phyloP scores from a whole-genome alignment of 1,140 invertebrate genomes.

The Mercenaria mercenaria region DNA sequence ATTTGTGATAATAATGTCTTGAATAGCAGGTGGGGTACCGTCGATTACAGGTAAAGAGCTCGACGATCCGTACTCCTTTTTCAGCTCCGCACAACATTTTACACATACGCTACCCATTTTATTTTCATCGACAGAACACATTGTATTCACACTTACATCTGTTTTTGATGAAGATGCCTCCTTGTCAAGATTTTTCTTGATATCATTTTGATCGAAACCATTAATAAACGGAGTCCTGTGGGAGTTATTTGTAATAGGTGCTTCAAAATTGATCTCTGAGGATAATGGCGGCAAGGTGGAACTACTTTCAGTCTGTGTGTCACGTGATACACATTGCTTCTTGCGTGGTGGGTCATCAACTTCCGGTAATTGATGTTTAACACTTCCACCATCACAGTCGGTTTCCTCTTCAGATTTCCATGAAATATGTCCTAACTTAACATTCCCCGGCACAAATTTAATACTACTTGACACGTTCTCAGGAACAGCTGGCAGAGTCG shows the following conservation, averaged over 20 bases:
- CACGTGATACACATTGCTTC: conserved; percentile 48
- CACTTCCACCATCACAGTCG: conserved; percentile 51
- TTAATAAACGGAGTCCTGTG: not conserved
- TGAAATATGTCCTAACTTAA: conserved; percentile 77
- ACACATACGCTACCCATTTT: conserved; percentile 69
- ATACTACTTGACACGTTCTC: conserved; percentile 71
- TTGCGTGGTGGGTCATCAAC: conserved; percentile 8
- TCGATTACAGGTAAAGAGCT: conserved; percentile 57
- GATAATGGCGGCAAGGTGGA: conserved; percentile 12
- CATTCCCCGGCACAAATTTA: conserved; percentile 79
- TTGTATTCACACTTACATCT: conserved; percentile 63
- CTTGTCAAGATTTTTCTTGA: conserved; percentile 20
- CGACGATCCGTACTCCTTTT: conserved; percentile 57
- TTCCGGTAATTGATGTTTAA: conserved; percentile 35
- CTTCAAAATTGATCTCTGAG: conserved; percentile 52
- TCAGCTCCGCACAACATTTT: conserved; percentile 70
- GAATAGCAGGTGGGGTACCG: conserved; percentile 68
- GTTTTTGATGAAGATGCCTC: conserved; percentile 35
- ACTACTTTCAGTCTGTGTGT: conserved; percentile 48
- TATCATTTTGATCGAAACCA: conserved; percentile 19
- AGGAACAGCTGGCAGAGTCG: conserved; percentile 71
- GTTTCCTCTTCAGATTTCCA: conserved; percentile 64
- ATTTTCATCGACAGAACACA: conserved; percentile 25
- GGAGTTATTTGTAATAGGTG: conserved; percentile 21
- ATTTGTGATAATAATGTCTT: conserved; percentile 72